Percentiles rank a stretch among this genome's conserved stretches.
Conservation (phyloP, 1,140 invertebrate genomes). For the Drosophila tani region DNA sequence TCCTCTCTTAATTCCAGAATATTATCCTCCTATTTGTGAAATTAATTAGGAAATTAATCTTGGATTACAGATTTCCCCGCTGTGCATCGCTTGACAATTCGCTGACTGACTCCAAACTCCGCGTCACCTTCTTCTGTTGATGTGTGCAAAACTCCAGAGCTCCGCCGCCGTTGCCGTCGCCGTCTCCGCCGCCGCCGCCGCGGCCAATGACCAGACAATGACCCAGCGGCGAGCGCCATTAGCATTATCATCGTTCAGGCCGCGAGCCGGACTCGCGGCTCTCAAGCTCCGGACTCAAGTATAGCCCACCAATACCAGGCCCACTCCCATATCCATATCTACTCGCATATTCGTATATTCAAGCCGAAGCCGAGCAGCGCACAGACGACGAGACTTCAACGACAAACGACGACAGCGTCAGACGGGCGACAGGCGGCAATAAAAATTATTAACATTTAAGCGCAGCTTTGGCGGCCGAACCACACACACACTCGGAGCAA, state of each 20-base stretch:
- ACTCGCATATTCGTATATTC: slow-evolving; percentile 14
- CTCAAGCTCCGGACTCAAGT: slow-evolving; percentile 28
- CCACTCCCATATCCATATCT: slow-evolving; percentile 37
- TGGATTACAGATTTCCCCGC: not conserved
- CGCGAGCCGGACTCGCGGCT: slow-evolving; percentile 35
- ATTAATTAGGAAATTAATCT: not conserved
- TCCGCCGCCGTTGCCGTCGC: slow-evolving; percentile 15
- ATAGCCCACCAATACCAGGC: slow-evolving; percentile 21
- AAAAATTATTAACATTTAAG: slow-evolving; percentile 84
- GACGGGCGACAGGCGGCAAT: slow-evolving; percentile 67
- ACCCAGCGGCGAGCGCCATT: slow-evolving; percentile 79
- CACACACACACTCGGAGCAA: slow-evolving; percentile 40
- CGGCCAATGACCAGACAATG: slow-evolving; percentile 84
- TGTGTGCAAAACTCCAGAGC: slow-evolving; percentile 73
- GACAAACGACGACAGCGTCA: slow-evolving; percentile 39
- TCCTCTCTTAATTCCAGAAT: no score
- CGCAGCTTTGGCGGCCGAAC: slow-evolving; percentile 54
- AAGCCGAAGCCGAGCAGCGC: slow-evolving; percentile 18
- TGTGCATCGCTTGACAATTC: slow-evolving; percentile 31
- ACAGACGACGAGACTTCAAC: slow-evolving; percentile 30
- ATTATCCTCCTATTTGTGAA: not conserved
- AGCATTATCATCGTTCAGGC: slow-evolving; percentile 72
- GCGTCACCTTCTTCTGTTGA: slow-evolving; percentile 60
- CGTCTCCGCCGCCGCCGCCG: slow-evolving; percentile 16
- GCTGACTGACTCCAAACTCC: slow-evolving; percentile 43